Conservation (phyloP, 2,797 vertebrate species). For the Sebastes diploproa region DNA sequence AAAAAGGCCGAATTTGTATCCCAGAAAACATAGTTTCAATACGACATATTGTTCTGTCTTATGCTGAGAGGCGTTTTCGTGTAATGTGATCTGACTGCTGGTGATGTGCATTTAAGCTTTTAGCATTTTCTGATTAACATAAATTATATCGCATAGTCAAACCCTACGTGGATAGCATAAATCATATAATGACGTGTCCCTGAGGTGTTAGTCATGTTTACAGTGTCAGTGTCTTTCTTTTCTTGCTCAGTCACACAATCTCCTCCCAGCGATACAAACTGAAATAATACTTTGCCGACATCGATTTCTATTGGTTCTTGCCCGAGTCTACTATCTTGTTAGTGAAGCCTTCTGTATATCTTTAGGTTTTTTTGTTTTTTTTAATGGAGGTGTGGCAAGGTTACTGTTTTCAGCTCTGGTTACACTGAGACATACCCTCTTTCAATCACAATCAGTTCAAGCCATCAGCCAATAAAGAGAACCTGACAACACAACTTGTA, state of each 20-base stretch:
- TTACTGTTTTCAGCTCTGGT: slow-evolving; percentile 25
- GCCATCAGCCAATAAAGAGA: slow-evolving; percentile 1
- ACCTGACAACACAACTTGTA: slow-evolving; percentile 10
- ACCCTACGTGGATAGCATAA: slow-evolving; percentile 40
- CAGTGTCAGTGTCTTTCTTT: slow-evolving; percentile 38
- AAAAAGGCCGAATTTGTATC: slow-evolving; percentile 24
- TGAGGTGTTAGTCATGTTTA: slow-evolving; percentile 51
- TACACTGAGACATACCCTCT: neutral
- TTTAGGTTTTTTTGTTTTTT: neutral
- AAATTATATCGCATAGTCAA: slow-evolving; percentile 42
- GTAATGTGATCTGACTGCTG: slow-evolving; percentile 43
- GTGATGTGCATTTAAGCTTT: slow-evolving; percentile 53
- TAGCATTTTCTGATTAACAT: slow-evolving; percentile 54
- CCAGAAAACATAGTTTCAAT: slow-evolving; percentile 21
- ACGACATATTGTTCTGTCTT: slow-evolving; percentile 29
- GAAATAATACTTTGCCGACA: slow-evolving; percentile 25
- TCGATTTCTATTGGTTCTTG: slow-evolving; percentile 35
- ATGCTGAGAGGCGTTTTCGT: neutral
- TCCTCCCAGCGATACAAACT: slow-evolving; percentile 36
- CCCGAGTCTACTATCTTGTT: slow-evolving; percentile 35
- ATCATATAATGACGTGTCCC: slow-evolving; percentile 52
- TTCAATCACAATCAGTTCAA: slow-evolving; percentile 7
- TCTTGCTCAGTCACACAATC: slow-evolving; percentile 44
- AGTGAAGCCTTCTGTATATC: slow-evolving; percentile 34
- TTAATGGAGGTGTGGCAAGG: slow-evolving; percentile 4